Percentiles rank a stretch among this genome's conserved stretches.
phyloP scores from a whole-genome alignment of 1,140 invertebrate genomes.

The Panagrolaimus sp. region DNA sequence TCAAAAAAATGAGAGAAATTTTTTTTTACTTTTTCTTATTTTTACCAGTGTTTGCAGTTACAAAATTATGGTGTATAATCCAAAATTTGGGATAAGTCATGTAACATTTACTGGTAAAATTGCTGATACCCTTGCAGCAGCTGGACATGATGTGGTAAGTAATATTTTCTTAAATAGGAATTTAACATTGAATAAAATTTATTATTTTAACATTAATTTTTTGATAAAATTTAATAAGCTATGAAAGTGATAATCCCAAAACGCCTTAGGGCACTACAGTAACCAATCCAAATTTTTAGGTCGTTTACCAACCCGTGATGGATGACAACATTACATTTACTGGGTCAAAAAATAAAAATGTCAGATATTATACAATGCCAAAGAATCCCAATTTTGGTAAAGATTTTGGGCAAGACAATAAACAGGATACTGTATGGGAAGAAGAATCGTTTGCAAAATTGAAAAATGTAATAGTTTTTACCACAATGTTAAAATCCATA shows the following conservation, averaged over 20 bases:
- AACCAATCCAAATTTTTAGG: neutral
- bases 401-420: no score
- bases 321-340: constrained; percentile 14
- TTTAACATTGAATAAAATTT: no score
- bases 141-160: constrained; percentile 25
- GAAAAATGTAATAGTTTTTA: no score
- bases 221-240: no score
- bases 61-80: constrained; percentile 27
- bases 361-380: neutral
- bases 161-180: no score
- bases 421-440: no score
- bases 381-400: neutral
- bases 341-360: neutral
- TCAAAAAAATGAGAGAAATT: no score
- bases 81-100: constrained; percentile 27
- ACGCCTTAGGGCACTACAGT: no score
- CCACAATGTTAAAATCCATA: neutral
- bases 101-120: constrained; percentile 23
- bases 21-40: no score
- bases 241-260: no score
- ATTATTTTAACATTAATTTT: no score
- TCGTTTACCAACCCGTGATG: neutral
- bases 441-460: no score
- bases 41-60: neutral
- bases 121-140: constrained; percentile 16